phyloP scores from a whole-genome alignment of 1,140 invertebrate genomes.

The Pogonus chalceus region DNA sequence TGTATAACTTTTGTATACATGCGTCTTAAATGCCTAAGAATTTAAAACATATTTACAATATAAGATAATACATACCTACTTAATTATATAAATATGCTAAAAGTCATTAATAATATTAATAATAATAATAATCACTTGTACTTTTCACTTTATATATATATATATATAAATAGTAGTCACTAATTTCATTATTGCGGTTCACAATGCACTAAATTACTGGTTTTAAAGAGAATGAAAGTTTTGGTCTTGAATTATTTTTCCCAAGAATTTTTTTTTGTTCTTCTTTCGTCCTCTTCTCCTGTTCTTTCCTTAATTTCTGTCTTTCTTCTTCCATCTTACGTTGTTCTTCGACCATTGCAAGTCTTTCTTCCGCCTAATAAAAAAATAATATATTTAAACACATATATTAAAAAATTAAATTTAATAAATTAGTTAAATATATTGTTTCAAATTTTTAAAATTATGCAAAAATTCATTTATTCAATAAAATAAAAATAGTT shows the following conservation, averaged over 20 bases:
- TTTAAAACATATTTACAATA: not conserved
- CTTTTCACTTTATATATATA: no score
- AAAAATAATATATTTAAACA: constrained; percentile 10
- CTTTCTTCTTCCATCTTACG: constrained; percentile 91
- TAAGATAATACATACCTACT: no score
- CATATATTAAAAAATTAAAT: constrained; percentile 9
- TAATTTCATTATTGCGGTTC: no score
- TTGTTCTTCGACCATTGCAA: constrained; percentile 94
- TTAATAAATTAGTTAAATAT: constrained; percentile 13
- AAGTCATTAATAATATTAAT: no score
- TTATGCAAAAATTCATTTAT: constrained; percentile 17
- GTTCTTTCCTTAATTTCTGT: constrained; percentile 83
- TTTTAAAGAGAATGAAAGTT: constrained; percentile 86
- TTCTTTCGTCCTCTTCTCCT: constrained; percentile 82
- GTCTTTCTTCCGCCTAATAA: constrained; percentile 83
- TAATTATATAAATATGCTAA: no score
- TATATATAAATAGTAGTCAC: no score
- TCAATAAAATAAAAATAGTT: constrained; percentile 9
- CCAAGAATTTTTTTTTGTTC: constrained; percentile 95
- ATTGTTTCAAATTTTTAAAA: constrained; percentile 10
- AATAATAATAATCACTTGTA: no score
- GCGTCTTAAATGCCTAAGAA: constrained; percentile 1
- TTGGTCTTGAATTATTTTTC: constrained; percentile 93
- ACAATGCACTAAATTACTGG: constrained; percentile 41
- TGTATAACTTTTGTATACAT: not conserved